Conservation (phyloP, 2,888 invertebrate genomes). For the Panopea generosa region DNA sequence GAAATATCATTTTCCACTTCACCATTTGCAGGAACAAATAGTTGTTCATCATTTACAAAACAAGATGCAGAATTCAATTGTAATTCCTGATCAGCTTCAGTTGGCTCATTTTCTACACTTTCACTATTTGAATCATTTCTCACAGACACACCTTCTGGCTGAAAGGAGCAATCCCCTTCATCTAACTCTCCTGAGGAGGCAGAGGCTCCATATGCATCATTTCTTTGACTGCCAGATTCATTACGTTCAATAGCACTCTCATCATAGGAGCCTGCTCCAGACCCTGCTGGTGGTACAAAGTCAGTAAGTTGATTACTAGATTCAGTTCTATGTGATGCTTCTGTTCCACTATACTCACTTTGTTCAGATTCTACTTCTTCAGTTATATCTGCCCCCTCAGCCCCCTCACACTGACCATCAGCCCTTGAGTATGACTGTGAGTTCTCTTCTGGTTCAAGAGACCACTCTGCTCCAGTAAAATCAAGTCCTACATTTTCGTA, state of each 20-base stretch:
- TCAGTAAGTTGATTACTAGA: constrained; percentile 30
- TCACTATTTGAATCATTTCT: constrained; percentile 13
- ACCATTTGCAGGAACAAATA: no score
- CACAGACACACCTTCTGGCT: constrained; percentile 43
- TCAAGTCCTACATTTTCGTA: constrained; percentile 16
- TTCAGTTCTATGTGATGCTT: constrained; percentile 34
- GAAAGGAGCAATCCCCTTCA: constrained; percentile 4
- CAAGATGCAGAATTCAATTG: not conserved
- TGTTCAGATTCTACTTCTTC: constrained; percentile 7
- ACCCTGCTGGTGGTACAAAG: constrained; percentile 1
- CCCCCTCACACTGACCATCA: not conserved
- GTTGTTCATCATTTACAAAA: no score
- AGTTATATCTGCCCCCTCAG: constrained; percentile 18
- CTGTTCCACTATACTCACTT: not conserved
- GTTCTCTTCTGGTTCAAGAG: constrained; percentile 48
- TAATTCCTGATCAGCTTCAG: constrained; percentile 49
- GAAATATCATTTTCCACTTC: not conserved
- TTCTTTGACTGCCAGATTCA: constrained; percentile 15
- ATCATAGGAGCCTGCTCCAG: constrained; percentile 2
- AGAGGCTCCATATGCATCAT: constrained; percentile 10
- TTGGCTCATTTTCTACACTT: constrained; percentile 39
- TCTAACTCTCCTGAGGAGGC: not conserved
- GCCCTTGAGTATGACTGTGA: constrained; percentile 1
- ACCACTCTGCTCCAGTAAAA: constrained; percentile 40
- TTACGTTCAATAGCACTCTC: constrained; percentile 2